Base-by-base conservation (phyloP, 1,140 invertebrate species). In the Eurytemora carolleeae region DNA sequence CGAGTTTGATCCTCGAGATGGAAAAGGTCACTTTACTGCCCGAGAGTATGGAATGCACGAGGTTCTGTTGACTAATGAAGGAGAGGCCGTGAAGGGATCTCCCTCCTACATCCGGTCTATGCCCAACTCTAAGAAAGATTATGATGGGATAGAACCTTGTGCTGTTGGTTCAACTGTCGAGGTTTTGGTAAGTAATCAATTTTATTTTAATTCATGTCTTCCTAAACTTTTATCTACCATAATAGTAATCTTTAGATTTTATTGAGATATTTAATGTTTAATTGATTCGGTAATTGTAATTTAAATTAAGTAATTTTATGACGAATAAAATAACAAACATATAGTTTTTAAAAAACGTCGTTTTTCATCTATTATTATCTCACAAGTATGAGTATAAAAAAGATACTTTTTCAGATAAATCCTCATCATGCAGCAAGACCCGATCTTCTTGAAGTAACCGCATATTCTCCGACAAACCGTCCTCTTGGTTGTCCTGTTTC, bases 11-110 rank as follows among this genome's bases (percentile, higher is more conserved):
- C 73, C 79, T 18, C 73, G 80, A 60, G 83, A 85, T 25, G 80
- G 74, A 2, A 82, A 83, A 64, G 87, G 88, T 21, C 81, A 82
- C 58, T 95, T 92, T 68, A 79, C 86, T 18, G 90, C 92, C 0
- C 81, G 83, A 44, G 87, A 91, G 74, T 82, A 90, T 67, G 91
- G 92, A 60, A 87, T 92, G 81, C 89, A 96, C 74, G 87, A 90
- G 78, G 17, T 26, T 25, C 52, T 63, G 1, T 24, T 61, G 2
- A 63, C 19, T 19, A 52, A 18, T 22, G 56, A 60, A 18, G 59
- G 59, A 2, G 59, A 60, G 59, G 31, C 59, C 20, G 53, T 60
- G 23, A 19, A 54, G 20, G 61, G n/a, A 7, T 24, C 63, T 18
- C 63, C 55, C 22, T 24, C 55, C 24, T 64, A 22, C 24, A 21